Percentiles rank a stretch among this genome's conserved stretches.
These are phyloP conservation scores for Lepus townsendii DNA, from an alignment of 2,797 vertebrate species.

Conservation along the genomic window DNA sequence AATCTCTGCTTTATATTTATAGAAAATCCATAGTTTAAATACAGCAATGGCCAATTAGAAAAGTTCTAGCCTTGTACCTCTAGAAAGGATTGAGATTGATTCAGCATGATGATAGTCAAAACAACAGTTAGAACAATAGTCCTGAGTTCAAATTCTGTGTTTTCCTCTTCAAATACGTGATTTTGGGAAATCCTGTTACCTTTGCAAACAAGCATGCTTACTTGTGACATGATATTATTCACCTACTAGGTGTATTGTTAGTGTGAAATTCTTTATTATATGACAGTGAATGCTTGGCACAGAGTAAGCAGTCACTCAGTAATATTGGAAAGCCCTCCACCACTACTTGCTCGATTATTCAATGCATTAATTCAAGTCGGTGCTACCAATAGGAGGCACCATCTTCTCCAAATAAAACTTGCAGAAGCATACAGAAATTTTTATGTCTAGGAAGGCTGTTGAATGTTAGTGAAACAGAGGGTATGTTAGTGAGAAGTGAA, in stretches of 20 bases:
- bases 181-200: constrained; percentile 10
- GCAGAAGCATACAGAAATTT: neutral
- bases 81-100: neutral
- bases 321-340: neutral
- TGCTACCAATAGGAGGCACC: neutral
- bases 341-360: neutral
- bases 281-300: neutral
- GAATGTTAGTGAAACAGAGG: neutral
- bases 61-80: neutral
- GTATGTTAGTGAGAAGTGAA: neutral
- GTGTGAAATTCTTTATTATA: neutral
- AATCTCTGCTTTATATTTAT: neutral
- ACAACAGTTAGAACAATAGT: neutral
- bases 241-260: neutral
- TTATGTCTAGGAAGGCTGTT: neutral
- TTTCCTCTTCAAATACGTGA: constrained; percentile 3
- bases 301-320: neutral
- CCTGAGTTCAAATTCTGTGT: neutral
- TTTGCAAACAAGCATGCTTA: neutral
- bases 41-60: neutral
- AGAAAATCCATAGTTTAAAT: neutral
- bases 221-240: neutral
- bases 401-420: neutral
- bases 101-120: neutral
- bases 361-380: neutral